Conservation (phyloP, 2,888 invertebrate species). For the Rhagium mordax region DNA sequence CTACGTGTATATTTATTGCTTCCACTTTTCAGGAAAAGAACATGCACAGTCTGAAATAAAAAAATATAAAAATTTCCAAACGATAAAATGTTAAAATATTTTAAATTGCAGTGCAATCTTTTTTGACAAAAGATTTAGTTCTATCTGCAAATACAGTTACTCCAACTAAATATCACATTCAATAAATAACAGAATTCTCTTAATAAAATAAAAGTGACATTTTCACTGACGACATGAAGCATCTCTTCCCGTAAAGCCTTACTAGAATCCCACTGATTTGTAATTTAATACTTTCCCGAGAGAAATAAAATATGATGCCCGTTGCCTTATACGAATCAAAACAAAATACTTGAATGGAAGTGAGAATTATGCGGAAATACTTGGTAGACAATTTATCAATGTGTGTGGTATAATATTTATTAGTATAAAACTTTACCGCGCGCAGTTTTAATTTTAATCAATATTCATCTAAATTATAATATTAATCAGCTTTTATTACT, state of each 20-base stretch:
- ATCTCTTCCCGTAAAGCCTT: neutral
- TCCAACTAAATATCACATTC: too few relatives aligned
- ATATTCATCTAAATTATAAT: constrained; percentile 23
- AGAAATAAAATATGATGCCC: constrained; percentile 15
- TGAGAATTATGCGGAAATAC: neutral
- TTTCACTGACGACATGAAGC: neutral
- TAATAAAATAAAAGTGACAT: neutral
- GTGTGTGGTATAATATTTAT: neutral
- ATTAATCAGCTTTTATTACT: constrained; percentile 7
- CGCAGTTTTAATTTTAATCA: constrained; percentile 14
- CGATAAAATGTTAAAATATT: too few relatives aligned
- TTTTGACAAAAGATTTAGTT: too few relatives aligned
- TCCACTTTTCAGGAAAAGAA: too few relatives aligned
- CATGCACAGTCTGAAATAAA: too few relatives aligned
- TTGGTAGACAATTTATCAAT: neutral
- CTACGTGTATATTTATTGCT: too few relatives aligned
- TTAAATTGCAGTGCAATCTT: too few relatives aligned
- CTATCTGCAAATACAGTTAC: too few relatives aligned
- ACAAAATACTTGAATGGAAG: neutral
- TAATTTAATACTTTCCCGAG: constrained; percentile 19
- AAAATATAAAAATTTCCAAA: too few relatives aligned
- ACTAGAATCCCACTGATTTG: constrained; percentile 4
- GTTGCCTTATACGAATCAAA: neutral
- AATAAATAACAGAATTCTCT: neutral
- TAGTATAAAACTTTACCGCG: neutral